Conservation (phyloP, 2,888 invertebrate genomes). For the Penaeus monodon region DNA sequence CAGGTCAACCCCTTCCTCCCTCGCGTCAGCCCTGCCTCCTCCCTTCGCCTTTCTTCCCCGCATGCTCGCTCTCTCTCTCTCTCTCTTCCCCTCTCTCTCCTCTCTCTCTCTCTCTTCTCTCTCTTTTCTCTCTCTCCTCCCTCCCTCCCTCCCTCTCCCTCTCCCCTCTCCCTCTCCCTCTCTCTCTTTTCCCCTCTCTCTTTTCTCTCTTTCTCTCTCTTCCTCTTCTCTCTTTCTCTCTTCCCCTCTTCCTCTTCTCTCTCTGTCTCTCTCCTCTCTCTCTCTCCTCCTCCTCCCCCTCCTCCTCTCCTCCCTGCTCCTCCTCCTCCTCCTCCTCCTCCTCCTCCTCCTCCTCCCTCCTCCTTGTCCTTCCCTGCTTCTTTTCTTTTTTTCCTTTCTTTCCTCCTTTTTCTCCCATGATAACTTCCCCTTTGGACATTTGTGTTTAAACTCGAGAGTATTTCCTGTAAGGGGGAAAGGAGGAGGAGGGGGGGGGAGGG, state of each 20-base stretch:
- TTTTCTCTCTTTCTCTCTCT: no score
- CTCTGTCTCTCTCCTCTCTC: background rate
- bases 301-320: background rate
- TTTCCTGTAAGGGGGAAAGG: no score
- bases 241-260: no score
- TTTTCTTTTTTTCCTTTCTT: background rate
- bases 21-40: no score
- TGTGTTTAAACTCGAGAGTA: no score
- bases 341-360: no score
- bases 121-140: background rate
- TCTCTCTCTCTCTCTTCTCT: background rate
- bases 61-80: background rate
- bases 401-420: background rate
- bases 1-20: no score
- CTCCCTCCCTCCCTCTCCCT: background rate
- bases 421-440: background rate
- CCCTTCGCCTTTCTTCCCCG: background rate
- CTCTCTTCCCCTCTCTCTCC: background rate
- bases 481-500: no score
- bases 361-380: background rate
- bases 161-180: background rate
- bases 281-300: no score
- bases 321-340: background rate
- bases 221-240: no score
- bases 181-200: background rate